Base-by-base conservation (phyloP, 2,113 vertebrate genomes). In the Scopus umbretta region DNA sequence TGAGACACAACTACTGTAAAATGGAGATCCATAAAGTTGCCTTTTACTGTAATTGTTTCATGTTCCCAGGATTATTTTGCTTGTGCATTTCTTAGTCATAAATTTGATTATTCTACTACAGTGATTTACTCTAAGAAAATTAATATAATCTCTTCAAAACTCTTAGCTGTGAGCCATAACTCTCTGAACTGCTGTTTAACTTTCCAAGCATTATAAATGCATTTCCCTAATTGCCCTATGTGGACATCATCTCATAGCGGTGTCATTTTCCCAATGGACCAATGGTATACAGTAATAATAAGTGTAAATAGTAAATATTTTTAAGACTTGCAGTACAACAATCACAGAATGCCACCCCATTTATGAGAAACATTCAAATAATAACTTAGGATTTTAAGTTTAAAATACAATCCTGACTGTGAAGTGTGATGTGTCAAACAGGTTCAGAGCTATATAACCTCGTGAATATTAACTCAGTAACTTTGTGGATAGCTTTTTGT, bases 41-140 rank as follows among this genome's bases (percentile, higher is more conserved):
- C 17, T 92, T 91, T 95, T 84, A 52, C 38, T 45, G 23, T 82
- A 72, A 72, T 62, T 80, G 66, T 82, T 94, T 86, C 62, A 19
- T 58, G 45, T 68, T 95, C 32, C 45, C 32, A 43, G 66, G 81
- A 49, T 81, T 83, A 67, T 82, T 91, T 87, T 84, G 19, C 36
- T 82, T 88, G 13, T 62, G 20, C 10, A 3, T 88, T 88, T 91
- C 16, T 8, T 74, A 72, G 58, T 73, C 17, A 34, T 83, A 91
- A 88, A 96, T 94, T 90, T 88, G 62, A 76, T 90, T 82, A 72
- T 96, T 91, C 49, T 72, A 68, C 81, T 82, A 40, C 66, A 76
- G 42, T 70, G 70, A 82, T 82, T 94, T 96, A 40, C 74, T 76
- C 40, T 53, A 49, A 62, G 53, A 82, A 92, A 92, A 95, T 92